Evolutionary conservation across 2,797 vertebrate genomes (phyloP).

Genomic region (Erethizon dorsatum): DNA sequence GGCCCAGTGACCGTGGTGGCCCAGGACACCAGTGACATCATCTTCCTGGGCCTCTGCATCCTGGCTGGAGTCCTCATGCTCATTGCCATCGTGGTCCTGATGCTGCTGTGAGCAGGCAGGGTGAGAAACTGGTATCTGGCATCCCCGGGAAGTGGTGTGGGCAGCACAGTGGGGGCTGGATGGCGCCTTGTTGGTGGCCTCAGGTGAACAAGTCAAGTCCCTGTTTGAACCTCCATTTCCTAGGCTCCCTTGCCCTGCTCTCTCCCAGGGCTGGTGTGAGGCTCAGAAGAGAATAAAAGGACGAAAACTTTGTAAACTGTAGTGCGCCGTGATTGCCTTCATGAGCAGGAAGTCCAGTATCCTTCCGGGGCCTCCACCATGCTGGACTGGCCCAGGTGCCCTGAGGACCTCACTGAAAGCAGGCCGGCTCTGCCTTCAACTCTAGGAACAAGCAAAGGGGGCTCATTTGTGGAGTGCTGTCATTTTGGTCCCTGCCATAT

Average conservation of each 20-base stretch:
- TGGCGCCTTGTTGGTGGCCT: background rate
- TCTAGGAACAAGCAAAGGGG: background rate
- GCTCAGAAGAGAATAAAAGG: background rate
- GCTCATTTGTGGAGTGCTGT: background rate
- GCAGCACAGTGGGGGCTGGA: background rate
- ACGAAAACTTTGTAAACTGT: background rate
- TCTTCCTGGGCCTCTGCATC: slow-evolving; percentile 98
- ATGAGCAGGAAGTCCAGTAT: background rate
- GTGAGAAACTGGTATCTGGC: background rate
- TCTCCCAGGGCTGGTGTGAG: background rate
- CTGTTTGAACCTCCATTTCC: background rate
- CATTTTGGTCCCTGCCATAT: background rate
- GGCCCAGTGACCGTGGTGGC: slow-evolving; percentile 81
- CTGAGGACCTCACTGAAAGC: background rate
- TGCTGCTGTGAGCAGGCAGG: slow-evolving; percentile 91
- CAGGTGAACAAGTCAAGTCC: background rate
- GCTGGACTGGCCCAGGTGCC: background rate
- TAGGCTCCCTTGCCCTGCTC: background rate
- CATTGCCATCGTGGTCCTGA: slow-evolving; percentile 96
- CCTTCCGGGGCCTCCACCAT: background rate
- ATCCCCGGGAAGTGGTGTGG: background rate
- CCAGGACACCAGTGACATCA: slow-evolving; percentile 96
- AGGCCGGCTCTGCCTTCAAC: background rate
- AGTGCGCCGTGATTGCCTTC: background rate
- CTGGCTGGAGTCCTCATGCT: slow-evolving; percentile 98